Evolutionary conservation across 1,140 invertebrate genomes (phyloP).

Genomic region (Neodiprion lecontei): DNA sequence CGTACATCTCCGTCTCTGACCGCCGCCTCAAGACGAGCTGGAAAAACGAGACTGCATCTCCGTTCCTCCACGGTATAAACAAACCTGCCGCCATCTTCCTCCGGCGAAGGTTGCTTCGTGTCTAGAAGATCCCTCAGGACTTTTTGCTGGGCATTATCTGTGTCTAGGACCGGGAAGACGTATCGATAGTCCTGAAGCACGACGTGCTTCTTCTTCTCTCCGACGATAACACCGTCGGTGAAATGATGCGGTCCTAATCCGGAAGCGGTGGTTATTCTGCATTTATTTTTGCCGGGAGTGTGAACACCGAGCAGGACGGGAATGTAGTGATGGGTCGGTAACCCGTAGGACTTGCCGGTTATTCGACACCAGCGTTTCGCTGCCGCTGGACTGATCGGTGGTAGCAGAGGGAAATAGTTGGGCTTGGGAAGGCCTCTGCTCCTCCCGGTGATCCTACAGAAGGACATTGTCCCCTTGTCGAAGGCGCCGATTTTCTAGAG

Average conservation of each 20-base stretch:
- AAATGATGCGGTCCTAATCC: constrained; percentile 67
- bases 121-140: constrained; percentile 67
- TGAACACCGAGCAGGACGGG: constrained; percentile 72
- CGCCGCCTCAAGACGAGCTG: constrained; percentile 76
- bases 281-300: constrained; percentile 64
- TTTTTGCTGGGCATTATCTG: constrained; percentile 69
- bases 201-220: constrained; percentile 70
- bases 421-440: constrained; percentile 81
- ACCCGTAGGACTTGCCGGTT: constrained; percentile 80
- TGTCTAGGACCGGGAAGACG: constrained; percentile 74
- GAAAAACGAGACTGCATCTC: constrained; percentile 77
- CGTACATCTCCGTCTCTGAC: constrained; percentile 78
- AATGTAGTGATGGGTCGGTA: constrained; percentile 80
- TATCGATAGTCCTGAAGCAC: constrained; percentile 76
- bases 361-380: constrained; percentile 81
- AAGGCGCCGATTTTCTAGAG: neutral
- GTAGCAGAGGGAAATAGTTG: constrained; percentile 83
- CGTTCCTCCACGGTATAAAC: constrained; percentile 80
- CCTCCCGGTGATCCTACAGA: constrained; percentile 82
- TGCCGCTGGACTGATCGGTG: constrained; percentile 80
- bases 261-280: constrained; percentile 70
- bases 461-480: constrained; percentile 64
- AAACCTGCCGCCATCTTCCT: constrained; percentile 66
- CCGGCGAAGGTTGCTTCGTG: constrained; percentile 63
- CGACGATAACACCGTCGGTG: constrained; percentile 62